Base-by-base conservation (phyloP, 1,140 invertebrate species). In the Gerris buenoi region DNA sequence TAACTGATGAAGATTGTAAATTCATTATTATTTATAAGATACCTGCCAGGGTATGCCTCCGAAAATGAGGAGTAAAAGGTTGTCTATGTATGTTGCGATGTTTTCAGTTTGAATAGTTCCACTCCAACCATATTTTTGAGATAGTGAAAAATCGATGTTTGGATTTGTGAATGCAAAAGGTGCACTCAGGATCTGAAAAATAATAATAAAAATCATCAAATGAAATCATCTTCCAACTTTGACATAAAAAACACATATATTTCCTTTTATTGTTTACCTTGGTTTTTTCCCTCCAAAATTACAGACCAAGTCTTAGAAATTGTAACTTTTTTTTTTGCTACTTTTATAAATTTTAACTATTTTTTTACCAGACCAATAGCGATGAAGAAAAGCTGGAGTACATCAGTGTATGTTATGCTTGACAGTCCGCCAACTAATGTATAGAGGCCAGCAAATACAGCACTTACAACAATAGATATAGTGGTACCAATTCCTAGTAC, bases 1-100 rank as follows among this genome's bases (percentile, higher is more conserved):
- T n/a, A n/a, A n/a, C n/a, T n/a, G n/a, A n/a, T n/a, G n/a, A n/a
- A n/a, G n/a, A n/a, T n/a, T n/a, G n/a, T n/a, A n/a, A n/a, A n/a
- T n/a, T n/a, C n/a, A n/a, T n/a, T n/a, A n/a, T n/a, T n/a, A n/a
- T n/a, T n/a, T n/a, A n/a, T 68, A 26, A 67, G 25, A 72, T 70
- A 88, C 88, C 84, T 91, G 89, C 88, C 89, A 92, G 29, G 90
- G 88, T 71, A 92, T 89, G 63, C 90, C 90, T 2, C 90, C 90
- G 74, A 91, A 89, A 33, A 88, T 81, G 2, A 91, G 78, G 23
- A 91, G 78, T 5, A 91, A 79, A 76, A 84, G 84, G 62, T 79
- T 81, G 75, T 92, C 89, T 25, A 86, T 74, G 80, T 88, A 91
- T 25, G 80, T 76, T 0, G 84, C 85, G 15, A 84, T 75, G 65